Conservation (phyloP, 2,113 vertebrate species). For the Bubalus kerabau region DNA sequence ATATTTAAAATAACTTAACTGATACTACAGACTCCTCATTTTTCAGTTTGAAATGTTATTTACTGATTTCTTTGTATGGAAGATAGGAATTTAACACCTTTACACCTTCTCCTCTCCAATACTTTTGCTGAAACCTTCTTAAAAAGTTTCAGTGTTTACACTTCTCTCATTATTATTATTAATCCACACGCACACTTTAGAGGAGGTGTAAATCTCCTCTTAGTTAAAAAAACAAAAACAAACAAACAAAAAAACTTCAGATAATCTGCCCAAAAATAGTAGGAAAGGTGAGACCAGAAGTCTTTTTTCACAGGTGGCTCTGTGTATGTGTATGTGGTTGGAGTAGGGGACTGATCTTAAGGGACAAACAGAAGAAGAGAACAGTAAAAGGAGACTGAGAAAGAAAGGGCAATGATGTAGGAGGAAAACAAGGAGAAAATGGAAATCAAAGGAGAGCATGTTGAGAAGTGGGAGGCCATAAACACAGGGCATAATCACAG, state of each 20-base stretch:
- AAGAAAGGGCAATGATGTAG: not conserved
- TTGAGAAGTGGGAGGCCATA: not conserved
- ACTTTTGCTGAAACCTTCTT: not conserved
- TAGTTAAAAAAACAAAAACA: not conserved
- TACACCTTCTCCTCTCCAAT: not conserved
- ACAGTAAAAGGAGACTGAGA: not conserved
- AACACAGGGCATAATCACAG: not conserved
- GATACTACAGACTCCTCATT: not conserved
- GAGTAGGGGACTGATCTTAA: not conserved
- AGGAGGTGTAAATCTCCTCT: not conserved
- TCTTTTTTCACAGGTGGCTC: not conserved
- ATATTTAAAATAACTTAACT: not conserved
- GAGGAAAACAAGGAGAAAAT: not conserved
- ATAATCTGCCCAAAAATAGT: not conserved
- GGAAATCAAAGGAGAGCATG: not conserved
- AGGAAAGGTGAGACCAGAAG: not conserved
- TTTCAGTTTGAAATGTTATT: not conserved
- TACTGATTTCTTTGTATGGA: not conserved
- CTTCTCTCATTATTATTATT: not conserved
- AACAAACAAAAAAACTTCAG: not conserved
- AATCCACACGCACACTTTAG: not conserved
- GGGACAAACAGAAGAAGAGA: not conserved
- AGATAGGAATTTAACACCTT: not conserved
- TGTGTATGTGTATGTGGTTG: not conserved
- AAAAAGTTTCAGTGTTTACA: not conserved